Percentiles rank a stretch among this genome's conserved stretches.
Conservation (phyloP, 2,888 invertebrate genomes). For the Bombylius major region DNA sequence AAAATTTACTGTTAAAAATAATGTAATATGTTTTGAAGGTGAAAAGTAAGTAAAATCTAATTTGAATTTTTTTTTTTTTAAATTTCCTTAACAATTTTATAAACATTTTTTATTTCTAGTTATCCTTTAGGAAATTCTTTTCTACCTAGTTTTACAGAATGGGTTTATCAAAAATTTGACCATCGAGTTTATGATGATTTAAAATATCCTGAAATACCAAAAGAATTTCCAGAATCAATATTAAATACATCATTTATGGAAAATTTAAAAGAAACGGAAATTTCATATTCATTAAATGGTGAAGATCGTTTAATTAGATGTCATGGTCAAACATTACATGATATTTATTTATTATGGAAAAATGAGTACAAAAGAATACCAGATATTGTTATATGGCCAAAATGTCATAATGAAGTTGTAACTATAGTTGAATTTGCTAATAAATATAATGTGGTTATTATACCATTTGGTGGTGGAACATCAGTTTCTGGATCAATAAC, state of each 20-base stretch:
- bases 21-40: conserved; percentile 64
- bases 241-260: conserved; percentile 47
- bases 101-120: conserved; percentile 35
- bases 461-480: conserved; percentile 92
- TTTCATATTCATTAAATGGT: conserved; percentile 57
- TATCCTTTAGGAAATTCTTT: conserved; percentile 57
- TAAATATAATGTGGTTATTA: conserved; percentile 62
- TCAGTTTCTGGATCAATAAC: conserved; percentile 80
- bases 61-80: no score
- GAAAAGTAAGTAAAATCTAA: conserved; percentile 58
- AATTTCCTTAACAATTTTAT: no score
- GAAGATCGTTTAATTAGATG: conserved; percentile 76
- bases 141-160: conserved; percentile 68
- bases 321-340: conserved; percentile 88
- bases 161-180: conserved; percentile 63
- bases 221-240: conserved; percentile 52
- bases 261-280: conserved; percentile 41
- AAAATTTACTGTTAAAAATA: conserved; percentile 57
- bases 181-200: conserved; percentile 42
- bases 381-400: conserved; percentile 90
- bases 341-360: conserved; percentile 64
- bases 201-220: conserved; percentile 43
- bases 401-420: conserved; percentile 71
- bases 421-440: conserved; percentile 64
- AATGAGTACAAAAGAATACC: conserved; percentile 74